These are phyloP conservation scores for Ptychochromis oligacanthus DNA, from an alignment of 2,113 vertebrate genomes.

Conservation along the genomic window DNA sequence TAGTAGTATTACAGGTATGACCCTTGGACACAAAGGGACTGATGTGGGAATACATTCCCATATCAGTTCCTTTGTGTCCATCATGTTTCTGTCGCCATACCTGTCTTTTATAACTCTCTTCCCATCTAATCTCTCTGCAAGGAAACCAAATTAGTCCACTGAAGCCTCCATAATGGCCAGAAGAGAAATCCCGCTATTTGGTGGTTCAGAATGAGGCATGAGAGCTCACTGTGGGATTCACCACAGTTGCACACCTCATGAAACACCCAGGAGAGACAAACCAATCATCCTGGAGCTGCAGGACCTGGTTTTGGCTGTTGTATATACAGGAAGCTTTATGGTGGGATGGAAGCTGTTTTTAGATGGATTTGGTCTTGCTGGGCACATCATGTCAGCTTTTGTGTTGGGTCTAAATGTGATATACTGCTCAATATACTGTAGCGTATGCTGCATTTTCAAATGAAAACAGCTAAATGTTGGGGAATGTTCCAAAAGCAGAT, in stretches of 20 bases:
- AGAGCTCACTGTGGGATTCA: neutral
- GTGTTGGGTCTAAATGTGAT: neutral
- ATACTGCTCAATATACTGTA: neutral
- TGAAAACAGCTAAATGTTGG: neutral
- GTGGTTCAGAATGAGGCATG: neutral
- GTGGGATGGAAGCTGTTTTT: neutral
- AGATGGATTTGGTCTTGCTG: slow-evolving; percentile 19
- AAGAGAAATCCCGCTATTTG: slow-evolving; percentile 27
- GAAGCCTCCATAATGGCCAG: neutral
- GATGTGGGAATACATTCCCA: no score
- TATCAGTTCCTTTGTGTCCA: neutral
- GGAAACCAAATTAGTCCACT: slow-evolving; percentile 23
- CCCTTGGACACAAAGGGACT: no score
- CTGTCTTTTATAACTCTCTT: neutral
- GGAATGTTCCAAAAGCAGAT: slow-evolving; percentile 9
- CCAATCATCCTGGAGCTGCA: slow-evolving; percentile 41
- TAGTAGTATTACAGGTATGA: neutral
- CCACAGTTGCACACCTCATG: neutral
- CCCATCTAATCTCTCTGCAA: slow-evolving; percentile 17
- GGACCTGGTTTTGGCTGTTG: neutral
- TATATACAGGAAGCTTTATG: neutral
- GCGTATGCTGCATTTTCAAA: neutral
- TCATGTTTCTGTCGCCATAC: neutral
- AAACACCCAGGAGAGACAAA: slow-evolving; percentile 17
- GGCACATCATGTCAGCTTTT: neutral